These are phyloP conservation scores for Vanessa cardui DNA, from an alignment of 2,888 invertebrate genomes.

Conservation along the genomic window DNA sequence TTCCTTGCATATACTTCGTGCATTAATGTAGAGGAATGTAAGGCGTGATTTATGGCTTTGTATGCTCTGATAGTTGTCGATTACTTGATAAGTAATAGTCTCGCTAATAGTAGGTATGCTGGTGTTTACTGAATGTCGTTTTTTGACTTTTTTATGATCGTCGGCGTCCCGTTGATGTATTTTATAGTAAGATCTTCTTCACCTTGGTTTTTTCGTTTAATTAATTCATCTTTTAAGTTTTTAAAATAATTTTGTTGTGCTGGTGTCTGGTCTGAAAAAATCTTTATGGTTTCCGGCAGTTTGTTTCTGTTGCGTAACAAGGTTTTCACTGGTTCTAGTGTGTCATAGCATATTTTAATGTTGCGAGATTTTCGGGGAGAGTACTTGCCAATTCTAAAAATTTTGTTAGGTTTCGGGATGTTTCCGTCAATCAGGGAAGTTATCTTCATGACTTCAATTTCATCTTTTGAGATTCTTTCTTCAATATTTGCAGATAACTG, in stretches of 20 bases:
- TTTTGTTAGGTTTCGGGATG: not conserved
- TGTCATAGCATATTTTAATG: not conserved
- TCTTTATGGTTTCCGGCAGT: not conserved
- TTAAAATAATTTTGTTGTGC: not conserved
- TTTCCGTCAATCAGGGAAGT: not conserved
- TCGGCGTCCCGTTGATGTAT: not conserved
- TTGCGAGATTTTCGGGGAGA: not conserved
- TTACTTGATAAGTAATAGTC: no score
- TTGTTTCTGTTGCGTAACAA: not conserved
- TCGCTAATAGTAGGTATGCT: no score
- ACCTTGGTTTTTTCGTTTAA: not conserved
- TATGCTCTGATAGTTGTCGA: no score
- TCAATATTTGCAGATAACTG: no score
- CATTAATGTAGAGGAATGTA: no score
- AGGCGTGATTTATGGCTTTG: no score
- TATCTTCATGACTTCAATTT: not conserved
- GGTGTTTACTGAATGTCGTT: no score
- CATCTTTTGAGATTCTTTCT: not conserved
- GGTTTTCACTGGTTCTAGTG: not conserved
- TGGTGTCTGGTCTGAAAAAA: not conserved
- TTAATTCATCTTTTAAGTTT: not conserved
- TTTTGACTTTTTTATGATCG: not conserved
- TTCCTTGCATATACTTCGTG: no score
- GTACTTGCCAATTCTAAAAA: not conserved
- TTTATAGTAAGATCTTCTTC: not conserved